Base-by-base conservation (phyloP, 2,113 vertebrate species). In the Semnopithecus entellus region DNA sequence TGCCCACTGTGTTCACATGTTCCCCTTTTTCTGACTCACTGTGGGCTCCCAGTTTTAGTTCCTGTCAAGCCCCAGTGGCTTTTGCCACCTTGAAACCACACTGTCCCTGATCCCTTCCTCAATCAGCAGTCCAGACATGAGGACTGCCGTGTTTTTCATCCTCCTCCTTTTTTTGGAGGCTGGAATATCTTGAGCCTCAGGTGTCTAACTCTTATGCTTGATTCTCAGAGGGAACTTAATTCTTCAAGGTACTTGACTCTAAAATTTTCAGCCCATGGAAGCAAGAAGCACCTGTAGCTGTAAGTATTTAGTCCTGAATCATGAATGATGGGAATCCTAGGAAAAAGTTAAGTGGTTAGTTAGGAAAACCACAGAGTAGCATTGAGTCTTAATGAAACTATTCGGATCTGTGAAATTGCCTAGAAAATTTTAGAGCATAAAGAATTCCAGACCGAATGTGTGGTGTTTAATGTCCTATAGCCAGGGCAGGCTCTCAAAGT, bases 371-470 rank as follows among this genome's bases (percentile, higher is more conserved):
- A 73, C 12, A 23, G 43, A 40, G 32, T 52, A 72, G 50, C n/a
- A 90, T 5, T 32, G 66, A 88, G 70, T 43, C 70, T 88, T 68
- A 32, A 4, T 43, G 45, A 84, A 95, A 95, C 40, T 83, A 38
- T 91, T 72, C 87, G 64, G 68, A 45, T 50, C 38, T 92, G 50
- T 73, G 68, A 93, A 87, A 76, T 91, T 96, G 70, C 38, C 87
- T 75, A 84, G 96, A 57, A 94, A 87, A 80, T 97, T 87, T 96
- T 76, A 93, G 66, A 93, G 61, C n/a, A 93, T 78, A 95, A 91
- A 97, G 23, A 14, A 96, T 57, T 87, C 38, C 10, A 75, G n/a
- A 45, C 17, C 17, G 35, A 93, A 23, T 25, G 14, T 73, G 70
- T 80, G 68, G 22, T 61, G 30, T 32, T 87, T 81, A 92, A 75